Conservation (phyloP, 1,140 invertebrate species). For the Trypoxylus dichotomus region DNA sequence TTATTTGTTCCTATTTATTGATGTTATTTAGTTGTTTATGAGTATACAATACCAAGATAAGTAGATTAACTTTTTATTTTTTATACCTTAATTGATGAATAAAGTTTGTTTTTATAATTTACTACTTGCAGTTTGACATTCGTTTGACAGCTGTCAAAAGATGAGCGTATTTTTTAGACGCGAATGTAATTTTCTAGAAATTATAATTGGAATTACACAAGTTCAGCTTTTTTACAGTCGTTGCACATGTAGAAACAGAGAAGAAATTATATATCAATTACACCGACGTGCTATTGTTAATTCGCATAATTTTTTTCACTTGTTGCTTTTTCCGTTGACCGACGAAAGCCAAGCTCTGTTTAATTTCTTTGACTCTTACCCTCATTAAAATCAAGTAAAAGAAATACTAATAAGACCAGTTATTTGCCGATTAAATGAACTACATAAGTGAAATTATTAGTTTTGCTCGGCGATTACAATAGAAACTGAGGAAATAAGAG, state of each 20-base stretch:
- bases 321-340: not conserved
- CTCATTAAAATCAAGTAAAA: not conserved
- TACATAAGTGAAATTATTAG: no score
- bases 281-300: not conserved
- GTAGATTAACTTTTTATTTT: not conserved
- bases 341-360: not conserved
- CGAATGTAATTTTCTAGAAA: no score
- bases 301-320: not conserved
- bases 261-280: slow-evolving; percentile 4
- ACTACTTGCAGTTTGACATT: not conserved
- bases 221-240: not conserved
- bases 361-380: not conserved
- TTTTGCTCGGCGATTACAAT: no score
- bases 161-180: no score
- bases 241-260: not conserved
- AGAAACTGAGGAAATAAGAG: no score
- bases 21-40: not conserved
- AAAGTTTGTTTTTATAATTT: not conserved
- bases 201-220: no score
- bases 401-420: no score
- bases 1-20: slow-evolving; percentile 24
- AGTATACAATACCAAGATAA: not conserved
- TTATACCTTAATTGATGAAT: not conserved
- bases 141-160: no score
- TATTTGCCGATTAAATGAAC: no score